A percentile compares a stretch with the other conserved stretches of the same genome.
Evolutionary conservation across 2,797 vertebrate species (phyloP).

Genomic region (Rhinatrema bivittatum): DNA sequence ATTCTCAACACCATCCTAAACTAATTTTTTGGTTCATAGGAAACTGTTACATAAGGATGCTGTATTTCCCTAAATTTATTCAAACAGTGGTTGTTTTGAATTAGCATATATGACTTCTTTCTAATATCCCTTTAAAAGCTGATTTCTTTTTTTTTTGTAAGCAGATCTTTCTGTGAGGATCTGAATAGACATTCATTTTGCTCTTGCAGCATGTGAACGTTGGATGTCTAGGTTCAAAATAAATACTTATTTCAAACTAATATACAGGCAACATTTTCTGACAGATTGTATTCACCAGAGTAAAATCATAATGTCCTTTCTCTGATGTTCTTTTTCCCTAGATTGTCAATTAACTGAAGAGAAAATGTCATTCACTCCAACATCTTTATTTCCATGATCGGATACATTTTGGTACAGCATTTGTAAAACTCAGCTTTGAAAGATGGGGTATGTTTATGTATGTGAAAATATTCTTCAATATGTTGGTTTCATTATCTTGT

Average conservation of each 20-base stretch:
- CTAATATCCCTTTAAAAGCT: too few relatives aligned
- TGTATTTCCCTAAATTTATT: too few relatives aligned
- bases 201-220: too few relatives aligned
- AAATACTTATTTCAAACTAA: conserved; percentile 4
- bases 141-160: too few relatives aligned
- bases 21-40: too few relatives aligned
- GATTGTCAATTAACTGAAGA: conserved; percentile 11
- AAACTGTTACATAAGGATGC: too few relatives aligned
- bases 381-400: conserved; percentile 2
- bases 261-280: conserved; percentile 7
- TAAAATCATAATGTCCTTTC: conserved; percentile 8
- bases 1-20: too few relatives aligned
- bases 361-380: conserved; percentile 9
- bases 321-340: conserved; percentile 10
- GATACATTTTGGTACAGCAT: conserved; percentile 3
- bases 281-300: conserved; percentile 11
- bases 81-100: too few relatives aligned
- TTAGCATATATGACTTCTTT: too few relatives aligned
- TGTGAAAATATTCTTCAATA: conserved; percentile 5
- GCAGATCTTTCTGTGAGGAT: too few relatives aligned
- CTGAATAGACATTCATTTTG: too few relatives aligned
- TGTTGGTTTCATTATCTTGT: conserved; percentile 8
- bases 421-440: conserved; percentile 4
- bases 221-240: not conserved
- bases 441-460: conserved; percentile 1